phyloP scores from a whole-genome alignment of 2,797 vertebrate genomes.

The Arvicola amphibius region DNA sequence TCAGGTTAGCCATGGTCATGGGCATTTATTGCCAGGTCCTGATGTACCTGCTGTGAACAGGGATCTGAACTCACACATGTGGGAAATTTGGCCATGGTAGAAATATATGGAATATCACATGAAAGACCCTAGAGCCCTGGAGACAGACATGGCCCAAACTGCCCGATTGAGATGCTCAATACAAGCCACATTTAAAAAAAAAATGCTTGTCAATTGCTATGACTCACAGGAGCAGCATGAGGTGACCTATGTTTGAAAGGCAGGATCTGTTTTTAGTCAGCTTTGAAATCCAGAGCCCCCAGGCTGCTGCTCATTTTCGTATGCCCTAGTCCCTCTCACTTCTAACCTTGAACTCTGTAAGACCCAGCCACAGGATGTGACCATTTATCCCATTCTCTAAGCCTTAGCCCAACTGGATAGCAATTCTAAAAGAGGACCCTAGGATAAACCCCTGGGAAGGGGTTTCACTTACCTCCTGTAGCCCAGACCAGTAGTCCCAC shows the following conservation, averaged over 20 bases:
- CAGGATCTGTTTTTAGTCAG: background rate
- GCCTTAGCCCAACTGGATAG: background rate
- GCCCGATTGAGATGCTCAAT: constrained; percentile 23
- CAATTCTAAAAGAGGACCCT: background rate
- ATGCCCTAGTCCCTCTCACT: background rate
- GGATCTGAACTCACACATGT: background rate
- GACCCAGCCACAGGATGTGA: background rate
- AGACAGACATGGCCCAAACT: constrained; percentile 61
- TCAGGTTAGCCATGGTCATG: constrained; percentile 12
- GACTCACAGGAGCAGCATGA: background rate
- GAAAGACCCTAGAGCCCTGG: constrained; percentile 34
- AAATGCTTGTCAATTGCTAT: constrained; percentile 21
- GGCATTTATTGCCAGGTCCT: constrained; percentile 3
- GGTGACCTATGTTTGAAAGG: constrained; percentile 27
- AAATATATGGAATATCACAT: constrained; percentile 28
- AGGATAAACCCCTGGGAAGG: background rate
- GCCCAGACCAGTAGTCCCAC: background rate
- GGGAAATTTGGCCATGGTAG: constrained; percentile 55
- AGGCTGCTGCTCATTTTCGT: background rate
- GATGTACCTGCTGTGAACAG: constrained; percentile 48
- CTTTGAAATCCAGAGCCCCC: background rate
- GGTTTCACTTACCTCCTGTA: background rate
- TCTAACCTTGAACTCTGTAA: background rate
- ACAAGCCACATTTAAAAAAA: constrained; percentile 58
- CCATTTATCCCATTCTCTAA: background rate